Evolutionary conservation across 2,888 invertebrate genomes (phyloP), one percentile per base, ranked within the genome.

Genomic region (Leptothorax acervorum): DNA sequence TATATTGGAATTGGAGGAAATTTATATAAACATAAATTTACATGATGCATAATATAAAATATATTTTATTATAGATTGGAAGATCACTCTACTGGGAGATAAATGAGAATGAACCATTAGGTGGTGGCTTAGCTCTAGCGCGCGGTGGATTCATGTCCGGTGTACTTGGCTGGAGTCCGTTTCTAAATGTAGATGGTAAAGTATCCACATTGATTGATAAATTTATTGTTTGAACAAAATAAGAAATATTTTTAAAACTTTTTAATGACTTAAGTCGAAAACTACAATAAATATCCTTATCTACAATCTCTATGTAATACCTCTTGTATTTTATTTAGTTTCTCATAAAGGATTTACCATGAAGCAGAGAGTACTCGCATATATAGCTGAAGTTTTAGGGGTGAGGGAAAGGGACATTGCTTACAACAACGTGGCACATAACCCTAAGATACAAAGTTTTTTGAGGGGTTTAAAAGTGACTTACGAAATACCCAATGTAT

Each of bases 121-220:
- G 97, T 0, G 97, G 97, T 70, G 98, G 99, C 0, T 95, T 98
- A 91, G 98, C 99, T 94, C 97, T 99, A 93, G 9, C 99, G 99
- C 97, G 97, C 84, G 99, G 99, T 6, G 96, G 98, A 92, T 99
- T 98, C 95, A 99, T 99, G 95, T 98, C 98, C 11, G 98, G 98
- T 0, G 96, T 98, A 87, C 96, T 99, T 76, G 99, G 99, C 15
- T 98, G 98, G 96, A 97, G 96, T 90, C 97, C 98, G 75, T 95
- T 89, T 68, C 95, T 99, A 57, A 99, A 99, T 94, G 97, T 99
- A 82, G 99, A 99, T 95, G 97, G 97, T 97, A 94, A 92, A 93
- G 88, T 78, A 57, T 65, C 5, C n/a, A 39, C 63, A n/a, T 70
- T 70, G 51, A 75, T 78, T 73, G 0, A 76, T 12, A 42, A 6